Evolutionary conservation across 92 coral and sea anemone species (phyloP).

Genomic region (Micromussa lordhowensis): DNA sequence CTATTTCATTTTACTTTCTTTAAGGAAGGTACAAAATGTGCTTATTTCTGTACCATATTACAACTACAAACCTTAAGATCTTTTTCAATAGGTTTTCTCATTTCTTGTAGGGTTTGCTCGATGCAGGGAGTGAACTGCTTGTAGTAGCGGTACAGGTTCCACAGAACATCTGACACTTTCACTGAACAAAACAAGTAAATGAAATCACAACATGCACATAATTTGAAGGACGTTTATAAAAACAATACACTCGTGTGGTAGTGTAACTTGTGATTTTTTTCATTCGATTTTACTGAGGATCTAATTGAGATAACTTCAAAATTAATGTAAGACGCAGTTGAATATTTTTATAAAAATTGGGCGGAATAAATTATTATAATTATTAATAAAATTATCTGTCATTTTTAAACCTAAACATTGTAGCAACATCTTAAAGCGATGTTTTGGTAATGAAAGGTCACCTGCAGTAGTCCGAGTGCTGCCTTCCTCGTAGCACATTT

Average conservation of each 20-base stretch:
- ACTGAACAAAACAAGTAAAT: background rate
- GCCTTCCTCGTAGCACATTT: slow-evolving; percentile 45
- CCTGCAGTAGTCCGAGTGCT: slow-evolving; percentile 36
- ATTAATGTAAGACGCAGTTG: too few relatives aligned
- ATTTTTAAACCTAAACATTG: background rate
- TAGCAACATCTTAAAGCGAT: background rate
- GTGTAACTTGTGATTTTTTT: background rate
- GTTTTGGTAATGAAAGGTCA: background rate
- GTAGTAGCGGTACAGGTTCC: slow-evolving; percentile 84
- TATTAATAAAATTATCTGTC: too few relatives aligned
- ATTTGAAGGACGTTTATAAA: background rate
- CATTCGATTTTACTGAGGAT: background rate
- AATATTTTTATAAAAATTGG: too few relatives aligned
- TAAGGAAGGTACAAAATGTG: background rate
- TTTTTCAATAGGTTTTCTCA: slow-evolving; percentile 90
- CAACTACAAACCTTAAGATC: slow-evolving; percentile 84
- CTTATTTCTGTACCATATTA: background rate
- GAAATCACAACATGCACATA: background rate
- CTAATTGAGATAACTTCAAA: background rate
- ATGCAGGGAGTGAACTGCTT: slow-evolving; percentile 79
- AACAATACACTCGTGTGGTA: background rate
- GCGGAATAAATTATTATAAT: too few relatives aligned
- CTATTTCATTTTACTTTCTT: background rate
- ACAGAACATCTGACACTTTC: slow-evolving; percentile 66
- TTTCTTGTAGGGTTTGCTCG: slow-evolving; percentile 58